These are phyloP conservation scores for Microplitis deprimator DNA, from an alignment of 2,888 invertebrate genomes.

Conservation along the genomic window DNA sequence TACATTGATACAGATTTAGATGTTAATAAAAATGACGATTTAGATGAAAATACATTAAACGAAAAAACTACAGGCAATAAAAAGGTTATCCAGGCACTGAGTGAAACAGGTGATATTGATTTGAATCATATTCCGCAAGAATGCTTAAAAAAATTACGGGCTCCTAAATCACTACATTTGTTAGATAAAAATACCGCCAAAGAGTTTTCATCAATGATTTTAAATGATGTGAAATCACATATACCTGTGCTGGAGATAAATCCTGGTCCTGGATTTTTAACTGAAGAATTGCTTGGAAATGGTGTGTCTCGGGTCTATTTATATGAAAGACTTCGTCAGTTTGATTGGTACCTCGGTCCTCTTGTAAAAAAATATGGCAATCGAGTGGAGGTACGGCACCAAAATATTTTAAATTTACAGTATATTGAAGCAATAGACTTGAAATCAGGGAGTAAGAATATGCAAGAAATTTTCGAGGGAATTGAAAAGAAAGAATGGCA, in stretches of 20 bases:
- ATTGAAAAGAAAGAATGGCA: slow-evolving; percentile 71
- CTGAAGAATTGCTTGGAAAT: slow-evolving; percentile 74
- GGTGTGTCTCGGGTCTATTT: slow-evolving; percentile 74
- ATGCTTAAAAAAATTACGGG: background rate
- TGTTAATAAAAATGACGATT: background rate
- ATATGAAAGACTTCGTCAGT: slow-evolving; percentile 75
- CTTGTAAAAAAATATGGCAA: slow-evolving; percentile 70
- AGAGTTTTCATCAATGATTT: slow-evolving; percentile 68
- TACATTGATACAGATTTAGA: background rate
- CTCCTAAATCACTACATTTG: slow-evolving; percentile 57
- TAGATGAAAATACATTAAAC: background rate
- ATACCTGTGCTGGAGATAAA: slow-evolving; percentile 77
- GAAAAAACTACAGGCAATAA: background rate
- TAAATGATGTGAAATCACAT: slow-evolving; percentile 63
- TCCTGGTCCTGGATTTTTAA: slow-evolving; percentile 80
- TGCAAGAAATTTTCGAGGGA: slow-evolving; percentile 73
- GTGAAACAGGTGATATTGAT: background rate
- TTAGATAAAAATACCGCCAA: slow-evolving; percentile 71
- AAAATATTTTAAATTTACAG: slow-evolving; percentile 76
- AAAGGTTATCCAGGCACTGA: background rate
- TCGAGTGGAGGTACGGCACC: slow-evolving; percentile 72
- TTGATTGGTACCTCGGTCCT: slow-evolving; percentile 72
- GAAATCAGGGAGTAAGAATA: slow-evolving; percentile 70
- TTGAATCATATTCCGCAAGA: background rate
- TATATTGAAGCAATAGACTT: slow-evolving; percentile 76